phyloP scores from a whole-genome alignment of 1,140 invertebrate genomes.

The Mamestra configurata region DNA sequence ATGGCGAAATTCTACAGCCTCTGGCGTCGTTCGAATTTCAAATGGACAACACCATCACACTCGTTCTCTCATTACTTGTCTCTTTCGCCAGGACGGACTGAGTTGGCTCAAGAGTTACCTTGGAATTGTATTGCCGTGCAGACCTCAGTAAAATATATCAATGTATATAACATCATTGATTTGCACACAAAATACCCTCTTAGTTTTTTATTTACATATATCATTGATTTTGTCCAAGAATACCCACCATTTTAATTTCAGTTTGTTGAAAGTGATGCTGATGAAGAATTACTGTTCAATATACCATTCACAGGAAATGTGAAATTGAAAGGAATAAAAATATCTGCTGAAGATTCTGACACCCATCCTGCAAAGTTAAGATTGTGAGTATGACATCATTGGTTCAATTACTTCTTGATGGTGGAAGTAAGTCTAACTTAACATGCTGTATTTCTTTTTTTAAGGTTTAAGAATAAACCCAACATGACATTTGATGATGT shows the following conservation, averaged over 20 bases:
- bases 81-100: too few species aligned
- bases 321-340: constrained; percentile 97
- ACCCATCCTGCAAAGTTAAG: constrained; percentile 95
- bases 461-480: constrained; percentile 97
- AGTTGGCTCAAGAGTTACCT: too few species aligned
- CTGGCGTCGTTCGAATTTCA: too few species aligned
- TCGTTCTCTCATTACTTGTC: too few species aligned
- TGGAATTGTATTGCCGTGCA: too few species aligned
- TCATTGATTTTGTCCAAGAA: too few species aligned
- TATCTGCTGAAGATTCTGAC: constrained; percentile 95
- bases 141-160: too few species aligned
- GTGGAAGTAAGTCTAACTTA: neutral
- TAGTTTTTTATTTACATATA: too few species aligned
- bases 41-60: too few species aligned
- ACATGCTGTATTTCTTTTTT: constrained; percentile 58
- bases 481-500: constrained; percentile 98
- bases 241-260: constrained; percentile 77
- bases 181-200: too few species aligned
- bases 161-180: too few species aligned
- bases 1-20: too few species aligned
- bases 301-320: constrained; percentile 98
- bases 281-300: constrained; percentile 98
- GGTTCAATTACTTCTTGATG: neutral
- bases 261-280: constrained; percentile 98
- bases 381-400: constrained; percentile 90